phyloP scores from a whole-genome alignment of 2,113 vertebrate species.

The Apodemus speciosus region DNA sequence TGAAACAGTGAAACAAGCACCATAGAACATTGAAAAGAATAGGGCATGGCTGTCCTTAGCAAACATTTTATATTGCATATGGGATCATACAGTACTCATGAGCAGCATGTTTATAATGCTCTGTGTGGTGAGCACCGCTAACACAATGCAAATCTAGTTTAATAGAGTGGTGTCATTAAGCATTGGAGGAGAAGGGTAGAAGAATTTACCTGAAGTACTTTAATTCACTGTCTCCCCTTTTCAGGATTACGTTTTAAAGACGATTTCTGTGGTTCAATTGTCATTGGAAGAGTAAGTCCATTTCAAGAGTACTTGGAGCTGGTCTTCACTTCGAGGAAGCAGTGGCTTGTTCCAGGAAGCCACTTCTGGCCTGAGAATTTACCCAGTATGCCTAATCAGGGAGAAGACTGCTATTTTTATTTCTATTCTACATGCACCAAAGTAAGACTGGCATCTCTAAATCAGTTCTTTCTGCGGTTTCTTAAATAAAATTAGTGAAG shows the following conservation, averaged over 20 bases:
- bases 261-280: constrained; percentile 79
- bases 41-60: background rate
- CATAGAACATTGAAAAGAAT: background rate
- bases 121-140: background rate
- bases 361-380: constrained; percentile 53
- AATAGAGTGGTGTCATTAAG: background rate
- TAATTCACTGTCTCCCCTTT: background rate
- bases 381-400: constrained; percentile 91
- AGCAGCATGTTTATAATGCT: background rate
- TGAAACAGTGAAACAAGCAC: background rate
- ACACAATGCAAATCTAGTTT: constrained; percentile 47
- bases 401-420: constrained; percentile 98
- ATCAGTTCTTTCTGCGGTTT: constrained; percentile 42
- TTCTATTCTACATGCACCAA: constrained; percentile 97
- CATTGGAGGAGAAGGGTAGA: constrained; percentile 11
- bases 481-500: constrained; percentile 7
- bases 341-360: constrained; percentile 69
- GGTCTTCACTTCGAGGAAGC: constrained; percentile 67
- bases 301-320: constrained; percentile 69
- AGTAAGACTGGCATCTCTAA: constrained; percentile 80
- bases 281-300: constrained; percentile 78
- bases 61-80: background rate
- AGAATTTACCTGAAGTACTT: constrained; percentile 52
- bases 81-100: background rate
- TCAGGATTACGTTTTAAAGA: constrained; percentile 83